Conservation (phyloP, 2,888 invertebrate genomes). For the Ormyrus rosae region DNA sequence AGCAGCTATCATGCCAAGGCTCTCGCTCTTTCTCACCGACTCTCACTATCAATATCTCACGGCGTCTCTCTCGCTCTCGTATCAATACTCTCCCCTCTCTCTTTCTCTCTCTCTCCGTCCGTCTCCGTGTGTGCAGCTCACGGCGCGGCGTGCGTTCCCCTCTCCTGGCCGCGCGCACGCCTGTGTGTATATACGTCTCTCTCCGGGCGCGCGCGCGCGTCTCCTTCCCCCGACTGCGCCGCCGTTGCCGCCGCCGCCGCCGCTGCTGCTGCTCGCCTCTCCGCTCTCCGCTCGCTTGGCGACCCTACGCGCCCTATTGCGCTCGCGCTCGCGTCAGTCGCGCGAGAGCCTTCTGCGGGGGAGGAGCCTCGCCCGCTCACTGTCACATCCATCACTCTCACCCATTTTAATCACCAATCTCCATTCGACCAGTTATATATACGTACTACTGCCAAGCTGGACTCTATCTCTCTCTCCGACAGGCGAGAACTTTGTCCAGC, state of each 20-base stretch:
- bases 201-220: slow-evolving; percentile 1
- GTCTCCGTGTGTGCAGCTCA: neutral
- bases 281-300: slow-evolving; percentile 16
- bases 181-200: neutral
- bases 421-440: too few species aligned
- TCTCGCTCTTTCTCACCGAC: slow-evolving; percentile 1
- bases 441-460: too few species aligned
- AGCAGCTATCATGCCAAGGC: slow-evolving; percentile 55
- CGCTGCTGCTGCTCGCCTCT: neutral
- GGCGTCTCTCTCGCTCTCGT: slow-evolving; percentile 2
- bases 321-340: slow-evolving; percentile 69
- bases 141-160: slow-evolving; percentile 51
- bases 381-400: slow-evolving; percentile 38
- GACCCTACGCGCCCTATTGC: slow-evolving; percentile 54
- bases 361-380: slow-evolving; percentile 69
- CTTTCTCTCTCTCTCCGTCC: slow-evolving; percentile 28
- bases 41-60: slow-evolving; percentile 32
- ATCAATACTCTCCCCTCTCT: slow-evolving; percentile 10
- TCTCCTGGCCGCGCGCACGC: slow-evolving; percentile 28
- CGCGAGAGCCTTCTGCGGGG: slow-evolving; percentile 74
- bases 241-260: too few species aligned
- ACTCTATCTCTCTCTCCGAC: too few species aligned
- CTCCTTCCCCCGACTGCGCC: neutral
- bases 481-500: slow-evolving; percentile 30
- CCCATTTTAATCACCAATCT: neutral